Percentiles rank a stretch among this genome's conserved stretches.
Conservation (phyloP, 2,113 vertebrate species). For the mouse (Mus musculus) region GRCm39 chr12:30635001-30635500, state of each 20-base stretch:
- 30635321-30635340: neutral
- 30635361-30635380: too few relatives aligned
- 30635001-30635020: neutral
- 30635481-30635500: constrained; percentile 95
- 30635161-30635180: neutral
- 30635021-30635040: neutral
- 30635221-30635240: too few relatives aligned
- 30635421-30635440: neutral
- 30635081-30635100: neutral
- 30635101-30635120: neutral
- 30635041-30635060: neutral
- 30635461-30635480: constrained; percentile 92
- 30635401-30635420: neutral
- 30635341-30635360: too few relatives aligned
- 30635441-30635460: accelerated
- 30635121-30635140: neutral
- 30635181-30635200: neutral
- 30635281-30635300: accelerated
- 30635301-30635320: neutral
- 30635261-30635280: neutral
- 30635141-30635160: too few relatives aligned
- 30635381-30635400: neutral
- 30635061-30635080: too few relatives aligned
- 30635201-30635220: too few relatives aligned
- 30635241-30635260: neutral